Evolutionary conservation across 1,140 invertebrate species (phyloP).

Genomic region (Ceratosolen fusciceps): DNA sequence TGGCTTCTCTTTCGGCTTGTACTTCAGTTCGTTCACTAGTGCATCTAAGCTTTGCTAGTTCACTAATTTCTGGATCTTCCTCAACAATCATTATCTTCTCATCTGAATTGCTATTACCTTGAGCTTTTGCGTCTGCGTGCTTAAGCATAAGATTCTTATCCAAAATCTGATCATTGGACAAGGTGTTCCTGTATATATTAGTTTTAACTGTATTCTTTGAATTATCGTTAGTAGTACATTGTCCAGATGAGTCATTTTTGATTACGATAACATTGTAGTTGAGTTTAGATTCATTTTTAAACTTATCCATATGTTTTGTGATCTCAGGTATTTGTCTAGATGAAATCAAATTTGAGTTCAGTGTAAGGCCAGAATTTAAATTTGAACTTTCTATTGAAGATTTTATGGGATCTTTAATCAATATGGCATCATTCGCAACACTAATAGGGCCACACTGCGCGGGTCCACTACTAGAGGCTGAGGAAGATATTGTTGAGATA

Average conservation of each 20-base stretch:
- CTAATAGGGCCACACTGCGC: conserved; percentile 76
- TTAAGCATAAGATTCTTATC: conserved; percentile 61
- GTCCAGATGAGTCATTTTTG: conserved; percentile 61
- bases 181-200: conserved; percentile 18
- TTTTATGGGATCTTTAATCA: conserved; percentile 3
- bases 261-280: not conserved
- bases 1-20: conserved; percentile 85
- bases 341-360: not conserved
- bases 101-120: conserved; percentile 72
- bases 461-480: conserved; percentile 70
- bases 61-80: conserved; percentile 82
- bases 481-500: not conserved
- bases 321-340: not conserved
- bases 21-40: conserved; percentile 90
- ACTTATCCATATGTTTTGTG: not conserved
- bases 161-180: conserved; percentile 21
- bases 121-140: conserved; percentile 72
- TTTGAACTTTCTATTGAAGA: conserved; percentile 42
- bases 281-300: not conserved
- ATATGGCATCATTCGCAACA: conserved; percentile 45
- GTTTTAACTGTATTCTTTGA: conserved; percentile 14
- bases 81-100: conserved; percentile 69
- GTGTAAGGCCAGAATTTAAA: not conserved
- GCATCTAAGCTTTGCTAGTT: conserved; percentile 86
- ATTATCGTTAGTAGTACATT: conserved; percentile 63